These are phyloP conservation scores for Glareola pratincola DNA, from an alignment of 2,113 vertebrate species.

Conservation along the genomic window DNA sequence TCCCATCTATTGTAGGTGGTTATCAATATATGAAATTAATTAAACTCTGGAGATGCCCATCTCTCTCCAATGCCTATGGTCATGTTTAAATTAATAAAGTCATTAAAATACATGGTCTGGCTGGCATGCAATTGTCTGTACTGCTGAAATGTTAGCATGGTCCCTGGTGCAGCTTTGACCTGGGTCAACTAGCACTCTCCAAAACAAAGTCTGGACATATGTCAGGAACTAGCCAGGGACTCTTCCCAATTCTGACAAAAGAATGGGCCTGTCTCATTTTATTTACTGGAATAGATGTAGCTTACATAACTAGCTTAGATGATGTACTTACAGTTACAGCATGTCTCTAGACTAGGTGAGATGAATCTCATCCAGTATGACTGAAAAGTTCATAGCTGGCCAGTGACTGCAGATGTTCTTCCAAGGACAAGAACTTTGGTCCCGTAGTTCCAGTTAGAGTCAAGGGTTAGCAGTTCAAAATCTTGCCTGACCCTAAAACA, in stretches of 20 bases:
- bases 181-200: background rate
- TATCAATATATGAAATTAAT: background rate
- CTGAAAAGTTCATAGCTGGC: background rate
- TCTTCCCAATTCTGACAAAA: background rate
- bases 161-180: background rate
- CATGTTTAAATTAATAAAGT: background rate
- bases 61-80: background rate
- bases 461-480: background rate
- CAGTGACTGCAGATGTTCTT: background rate
- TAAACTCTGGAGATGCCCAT: background rate
- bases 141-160: background rate
- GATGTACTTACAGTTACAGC: background rate
- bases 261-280: background rate
- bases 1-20: background rate
- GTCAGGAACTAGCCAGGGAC: background rate
- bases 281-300: background rate
- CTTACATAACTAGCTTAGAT: background rate
- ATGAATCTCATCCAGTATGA: background rate
- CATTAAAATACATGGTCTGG: background rate
- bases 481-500: background rate
- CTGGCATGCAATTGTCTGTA: background rate
- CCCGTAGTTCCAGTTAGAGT: background rate
- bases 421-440: background rate
- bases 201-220: conserved; percentile 8
- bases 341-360: background rate